These are phyloP conservation scores for Tetragnatha montana DNA, from an alignment of 2,888 invertebrate genomes.

Conservation along the genomic window DNA sequence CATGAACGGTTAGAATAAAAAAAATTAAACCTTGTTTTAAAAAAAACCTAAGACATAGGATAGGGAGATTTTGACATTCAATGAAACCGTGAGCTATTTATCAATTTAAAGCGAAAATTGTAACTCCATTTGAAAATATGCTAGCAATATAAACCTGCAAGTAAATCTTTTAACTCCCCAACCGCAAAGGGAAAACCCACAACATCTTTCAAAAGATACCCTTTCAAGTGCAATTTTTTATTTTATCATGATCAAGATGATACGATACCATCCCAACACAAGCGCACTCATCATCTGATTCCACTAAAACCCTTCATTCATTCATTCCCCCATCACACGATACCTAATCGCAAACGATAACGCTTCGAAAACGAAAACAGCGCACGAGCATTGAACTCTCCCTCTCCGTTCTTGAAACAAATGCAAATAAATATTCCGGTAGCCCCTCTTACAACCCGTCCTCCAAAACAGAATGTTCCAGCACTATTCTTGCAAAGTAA, in stretches of 20 bases:
- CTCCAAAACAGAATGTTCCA: slow-evolving; percentile 28
- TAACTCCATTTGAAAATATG: too few relatives aligned
- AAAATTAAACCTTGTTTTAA: too few relatives aligned
- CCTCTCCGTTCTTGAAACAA: slow-evolving; percentile 12
- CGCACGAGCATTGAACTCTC: slow-evolving; percentile 26
- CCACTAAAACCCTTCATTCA: neutral
- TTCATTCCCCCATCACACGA: neutral
- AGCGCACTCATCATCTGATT: too few relatives aligned
- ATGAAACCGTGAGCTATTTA: too few relatives aligned
- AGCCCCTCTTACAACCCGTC: slow-evolving; percentile 16
- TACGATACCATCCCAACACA: neutral
- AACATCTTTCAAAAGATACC: neutral
- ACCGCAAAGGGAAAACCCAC: neutral
- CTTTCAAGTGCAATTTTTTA: neutral
- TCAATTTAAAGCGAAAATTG: too few relatives aligned
- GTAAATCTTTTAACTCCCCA: neutral
- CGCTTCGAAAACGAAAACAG: neutral
- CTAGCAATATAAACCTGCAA: neutral
- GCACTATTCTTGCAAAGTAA: slow-evolving; percentile 2
- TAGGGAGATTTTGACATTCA: too few relatives aligned
- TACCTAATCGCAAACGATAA: neutral
- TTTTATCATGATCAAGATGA: slow-evolving; percentile 1
- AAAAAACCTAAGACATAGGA: too few relatives aligned
- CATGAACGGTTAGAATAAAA: too few relatives aligned
- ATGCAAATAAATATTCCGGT: slow-evolving; percentile 41